Percentiles rank a stretch among this genome's conserved stretches.
phyloP scores from a whole-genome alignment of 2,797 vertebrate species.

The Gymnothorax javanicus region DNA sequence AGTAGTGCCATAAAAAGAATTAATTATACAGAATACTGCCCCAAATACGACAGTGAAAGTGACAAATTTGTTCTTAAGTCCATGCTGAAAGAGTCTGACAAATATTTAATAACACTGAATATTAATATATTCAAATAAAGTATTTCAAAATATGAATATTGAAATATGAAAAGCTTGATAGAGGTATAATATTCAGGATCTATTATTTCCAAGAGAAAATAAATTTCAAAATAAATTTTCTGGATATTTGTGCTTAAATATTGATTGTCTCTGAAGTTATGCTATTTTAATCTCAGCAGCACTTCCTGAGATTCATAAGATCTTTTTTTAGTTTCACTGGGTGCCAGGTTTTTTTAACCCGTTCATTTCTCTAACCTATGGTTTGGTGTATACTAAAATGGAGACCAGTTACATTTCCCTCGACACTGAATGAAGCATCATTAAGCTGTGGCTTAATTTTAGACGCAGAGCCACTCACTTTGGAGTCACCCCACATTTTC shows the following conservation, averaged over 20 bases:
- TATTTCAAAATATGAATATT: too few relatives aligned
- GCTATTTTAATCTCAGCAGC: not conserved
- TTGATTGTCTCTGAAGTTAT: not conserved
- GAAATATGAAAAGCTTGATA: too few relatives aligned
- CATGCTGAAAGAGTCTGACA: not conserved
- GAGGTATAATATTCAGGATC: too few relatives aligned
- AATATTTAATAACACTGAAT: not conserved
- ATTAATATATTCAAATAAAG: too few relatives aligned
- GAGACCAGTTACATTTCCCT: slow-evolving; percentile 45
- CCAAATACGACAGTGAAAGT: not conserved
- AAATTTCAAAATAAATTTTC: not conserved
- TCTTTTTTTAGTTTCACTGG: not conserved
- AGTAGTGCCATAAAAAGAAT: not conserved
- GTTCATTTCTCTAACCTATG: not conserved
- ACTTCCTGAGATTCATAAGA: not conserved
- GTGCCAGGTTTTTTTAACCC: not conserved
- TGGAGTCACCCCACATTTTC: too few relatives aligned
- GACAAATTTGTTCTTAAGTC: not conserved
- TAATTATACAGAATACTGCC: not conserved
- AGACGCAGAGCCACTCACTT: too few relatives aligned
- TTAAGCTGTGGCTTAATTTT: slow-evolving; percentile 79
- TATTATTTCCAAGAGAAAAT: too few relatives aligned
- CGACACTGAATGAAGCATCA: slow-evolving; percentile 72
- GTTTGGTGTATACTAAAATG: not conserved
- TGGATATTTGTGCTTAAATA: not conserved